These are phyloP conservation scores for Camelus bactrianus DNA, from an alignment of 2,113 vertebrate genomes.

Conservation along the genomic window DNA sequence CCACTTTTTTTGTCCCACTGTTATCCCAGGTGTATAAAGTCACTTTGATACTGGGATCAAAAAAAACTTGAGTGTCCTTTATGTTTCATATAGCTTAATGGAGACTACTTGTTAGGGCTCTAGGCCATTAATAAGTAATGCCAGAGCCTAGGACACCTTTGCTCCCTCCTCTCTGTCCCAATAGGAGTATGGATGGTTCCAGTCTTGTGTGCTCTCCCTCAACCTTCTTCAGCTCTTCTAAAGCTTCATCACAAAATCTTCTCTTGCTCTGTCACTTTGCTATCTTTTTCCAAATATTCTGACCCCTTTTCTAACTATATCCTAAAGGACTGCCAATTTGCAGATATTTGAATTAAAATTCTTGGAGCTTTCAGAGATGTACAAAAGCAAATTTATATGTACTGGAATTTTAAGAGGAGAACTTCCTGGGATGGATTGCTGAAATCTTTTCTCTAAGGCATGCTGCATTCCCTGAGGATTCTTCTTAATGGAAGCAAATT, in stretches of 20 bases:
- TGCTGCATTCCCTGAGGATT: conserved; percentile 17
- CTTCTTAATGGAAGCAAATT: conserved; percentile 52
- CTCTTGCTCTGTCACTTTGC: background rate
- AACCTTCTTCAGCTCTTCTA: background rate
- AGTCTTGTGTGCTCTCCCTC: background rate
- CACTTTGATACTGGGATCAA: conserved; percentile 1
- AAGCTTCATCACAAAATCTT: conserved; percentile 16
- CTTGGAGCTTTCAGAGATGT: conserved; percentile 42
- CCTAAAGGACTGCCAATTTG: background rate
- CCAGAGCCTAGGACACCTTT: background rate
- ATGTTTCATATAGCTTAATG: background rate
- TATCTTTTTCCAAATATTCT: conserved; percentile 7
- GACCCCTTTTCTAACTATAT: conserved; percentile 24
- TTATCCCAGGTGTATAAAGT: conserved; percentile 32
- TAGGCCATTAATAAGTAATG: background rate
- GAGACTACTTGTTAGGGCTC: background rate
- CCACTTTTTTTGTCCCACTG: background rate
- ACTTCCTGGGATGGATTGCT: background rate
- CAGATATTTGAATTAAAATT: conserved; percentile 54
- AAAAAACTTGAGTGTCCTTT: conserved; percentile 30
- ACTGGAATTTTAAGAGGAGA: conserved; percentile 34
- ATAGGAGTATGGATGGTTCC: background rate
- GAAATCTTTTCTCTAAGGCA: conserved; percentile 36
- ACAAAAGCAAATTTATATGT: conserved; percentile 37
- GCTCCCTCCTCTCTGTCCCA: background rate